Evolutionary conservation across 2,113 vertebrate species (phyloP).

Genomic region (Synchiropus splendidus): DNA sequence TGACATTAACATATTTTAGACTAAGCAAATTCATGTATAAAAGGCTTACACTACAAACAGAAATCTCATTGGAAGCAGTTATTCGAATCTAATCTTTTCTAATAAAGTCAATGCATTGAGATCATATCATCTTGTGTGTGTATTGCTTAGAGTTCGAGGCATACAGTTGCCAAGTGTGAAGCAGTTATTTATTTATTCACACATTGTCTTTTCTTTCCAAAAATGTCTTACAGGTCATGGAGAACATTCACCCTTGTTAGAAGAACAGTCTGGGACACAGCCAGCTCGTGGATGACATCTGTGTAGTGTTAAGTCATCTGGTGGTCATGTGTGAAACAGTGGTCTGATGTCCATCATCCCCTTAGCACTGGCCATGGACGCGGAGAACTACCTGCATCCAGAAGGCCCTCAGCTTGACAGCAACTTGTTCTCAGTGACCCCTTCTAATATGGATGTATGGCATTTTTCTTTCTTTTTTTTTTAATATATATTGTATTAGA

Average conservation of each 20-base stretch:
- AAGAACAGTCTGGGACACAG: constrained; percentile 32
- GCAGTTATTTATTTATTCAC: background rate
- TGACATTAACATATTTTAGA: too few relatives aligned
- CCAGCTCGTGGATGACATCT: constrained; percentile 27
- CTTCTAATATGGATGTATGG: constrained; percentile 57
- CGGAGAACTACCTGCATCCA: constrained; percentile 70
- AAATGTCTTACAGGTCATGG: constrained; percentile 55
- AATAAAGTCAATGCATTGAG: background rate
- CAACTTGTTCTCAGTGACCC: constrained; percentile 52
- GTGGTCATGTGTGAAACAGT: constrained; percentile 54
- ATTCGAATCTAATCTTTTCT: too few relatives aligned
- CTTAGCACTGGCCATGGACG: constrained; percentile 69
- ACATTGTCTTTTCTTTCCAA: background rate
- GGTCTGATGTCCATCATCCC: constrained; percentile 68
- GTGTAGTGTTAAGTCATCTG: constrained; percentile 31
- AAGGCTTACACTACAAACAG: too few relatives aligned
- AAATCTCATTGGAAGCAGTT: too few relatives aligned
- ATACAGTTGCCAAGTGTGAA: background rate
- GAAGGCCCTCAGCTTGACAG: constrained; percentile 65
- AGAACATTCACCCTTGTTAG: constrained; percentile 35
- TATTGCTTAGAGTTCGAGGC: too few relatives aligned
- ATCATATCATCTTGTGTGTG: too few relatives aligned
- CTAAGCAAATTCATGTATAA: too few relatives aligned
- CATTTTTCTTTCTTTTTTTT: constrained; percentile 2
- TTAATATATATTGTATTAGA: too few relatives aligned